Percentiles rank a stretch among this genome's conserved stretches.
These are phyloP conservation scores for Macaria liturata DNA, from an alignment of 2,888 invertebrate genomes.

Conservation along the genomic window DNA sequence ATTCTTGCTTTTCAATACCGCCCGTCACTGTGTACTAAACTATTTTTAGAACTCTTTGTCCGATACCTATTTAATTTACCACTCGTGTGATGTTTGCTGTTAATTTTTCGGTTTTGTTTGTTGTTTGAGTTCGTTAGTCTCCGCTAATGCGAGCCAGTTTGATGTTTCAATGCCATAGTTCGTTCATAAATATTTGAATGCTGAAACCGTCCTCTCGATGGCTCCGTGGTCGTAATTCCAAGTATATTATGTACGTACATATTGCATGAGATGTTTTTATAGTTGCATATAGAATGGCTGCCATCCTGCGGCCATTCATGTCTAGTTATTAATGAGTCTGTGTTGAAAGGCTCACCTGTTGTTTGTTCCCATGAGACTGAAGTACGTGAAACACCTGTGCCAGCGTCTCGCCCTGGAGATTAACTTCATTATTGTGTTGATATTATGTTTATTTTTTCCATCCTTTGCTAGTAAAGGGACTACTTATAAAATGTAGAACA, in stretches of 20 bases:
- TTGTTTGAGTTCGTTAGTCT: slow-evolving; percentile 39
- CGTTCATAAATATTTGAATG: too few relatives aligned
- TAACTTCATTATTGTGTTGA: too few relatives aligned
- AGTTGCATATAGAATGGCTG: slow-evolving; percentile 14
- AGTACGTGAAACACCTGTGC: slow-evolving; percentile 33
- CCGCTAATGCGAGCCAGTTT: slow-evolving; percentile 35
- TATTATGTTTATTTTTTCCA: too few relatives aligned
- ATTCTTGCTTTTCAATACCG: slow-evolving; percentile 38
- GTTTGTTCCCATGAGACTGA: slow-evolving; percentile 13
- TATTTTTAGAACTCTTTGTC: slow-evolving; percentile 33
- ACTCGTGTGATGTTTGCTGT: slow-evolving; percentile 31
- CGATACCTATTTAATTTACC: background rate
- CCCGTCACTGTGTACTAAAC: slow-evolving; percentile 34
- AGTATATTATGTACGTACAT: slow-evolving; percentile 5
- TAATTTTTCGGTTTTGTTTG: slow-evolving; percentile 39
- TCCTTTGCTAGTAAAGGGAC: too few relatives aligned
- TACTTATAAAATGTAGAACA: too few relatives aligned
- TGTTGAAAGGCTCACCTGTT: slow-evolving; percentile 30
- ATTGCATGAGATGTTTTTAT: slow-evolving; percentile 14
- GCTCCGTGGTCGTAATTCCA: too few relatives aligned
- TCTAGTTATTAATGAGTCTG: slow-evolving; percentile 32
- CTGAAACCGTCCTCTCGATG: too few relatives aligned
- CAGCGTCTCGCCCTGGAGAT: too few relatives aligned
- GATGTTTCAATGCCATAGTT: background rate
- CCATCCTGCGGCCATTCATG: slow-evolving; percentile 33